These are phyloP conservation scores for Cylloceria caligata DNA, from an alignment of 2,888 invertebrate genomes.

Conservation along the genomic window DNA sequence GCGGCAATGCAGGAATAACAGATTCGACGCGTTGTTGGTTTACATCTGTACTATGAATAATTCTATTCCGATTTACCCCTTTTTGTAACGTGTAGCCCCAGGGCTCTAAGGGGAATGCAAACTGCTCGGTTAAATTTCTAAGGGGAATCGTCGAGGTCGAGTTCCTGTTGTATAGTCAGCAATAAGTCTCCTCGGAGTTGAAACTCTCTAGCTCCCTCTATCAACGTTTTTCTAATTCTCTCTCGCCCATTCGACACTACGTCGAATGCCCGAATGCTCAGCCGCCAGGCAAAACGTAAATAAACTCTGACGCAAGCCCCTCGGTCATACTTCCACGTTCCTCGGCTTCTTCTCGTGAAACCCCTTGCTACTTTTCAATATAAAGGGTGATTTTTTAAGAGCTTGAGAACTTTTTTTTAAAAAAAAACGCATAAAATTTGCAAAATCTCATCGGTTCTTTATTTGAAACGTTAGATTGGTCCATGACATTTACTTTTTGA, in stretches of 20 bases:
- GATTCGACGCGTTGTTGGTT: conserved; percentile 52
- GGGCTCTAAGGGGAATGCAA: conserved; percentile 66
- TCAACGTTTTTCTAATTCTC: conserved; percentile 70
- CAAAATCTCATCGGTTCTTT: no score
- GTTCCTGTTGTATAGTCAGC: conserved; percentile 58
- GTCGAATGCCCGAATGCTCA: conserved; percentile 80
- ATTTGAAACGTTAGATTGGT: no score
- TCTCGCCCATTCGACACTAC: conserved; percentile 60
- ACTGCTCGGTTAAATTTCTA: conserved; percentile 52
- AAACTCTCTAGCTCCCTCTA: conserved; percentile 55
- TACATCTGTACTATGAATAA: conserved; percentile 77
- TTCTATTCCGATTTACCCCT: conserved; percentile 81
- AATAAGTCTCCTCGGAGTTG: conserved; percentile 72
- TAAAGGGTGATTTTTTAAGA: no score
- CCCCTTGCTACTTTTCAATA: no score
- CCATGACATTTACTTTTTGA: no score
- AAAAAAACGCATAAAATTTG: no score
- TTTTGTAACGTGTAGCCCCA: conserved; percentile 72
- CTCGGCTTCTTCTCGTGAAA: conserved; percentile 43
- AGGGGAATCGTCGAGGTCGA: conserved; percentile 57
- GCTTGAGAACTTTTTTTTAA: no score
- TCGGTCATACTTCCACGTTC: conserved; percentile 51
- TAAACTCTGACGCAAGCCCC: conserved; percentile 75
- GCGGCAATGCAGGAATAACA: neutral
- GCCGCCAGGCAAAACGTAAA: conserved; percentile 84